Conservation (phyloP, 2,888 invertebrate species). For the Callinectes sapidus region DNA sequence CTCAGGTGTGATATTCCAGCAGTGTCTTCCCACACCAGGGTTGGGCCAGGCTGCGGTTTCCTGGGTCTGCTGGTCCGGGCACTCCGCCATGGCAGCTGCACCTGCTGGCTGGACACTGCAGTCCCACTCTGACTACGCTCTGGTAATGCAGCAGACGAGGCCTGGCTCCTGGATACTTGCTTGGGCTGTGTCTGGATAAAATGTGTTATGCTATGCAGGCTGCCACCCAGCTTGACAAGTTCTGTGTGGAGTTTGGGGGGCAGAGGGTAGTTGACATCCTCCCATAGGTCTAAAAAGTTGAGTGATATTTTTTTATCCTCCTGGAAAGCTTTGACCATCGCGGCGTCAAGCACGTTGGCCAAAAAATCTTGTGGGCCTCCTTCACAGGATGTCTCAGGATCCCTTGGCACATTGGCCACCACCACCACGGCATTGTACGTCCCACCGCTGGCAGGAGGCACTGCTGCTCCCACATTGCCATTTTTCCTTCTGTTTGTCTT, state of each 20-base stretch:
- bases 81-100: constrained; percentile 41
- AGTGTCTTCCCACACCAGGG: constrained; percentile 68
- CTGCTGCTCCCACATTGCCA: not conserved
- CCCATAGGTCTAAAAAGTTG: constrained; percentile 37
- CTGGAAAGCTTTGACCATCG: constrained; percentile 62
- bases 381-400: not conserved
- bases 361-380: constrained; percentile 48
- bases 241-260: constrained; percentile 37
- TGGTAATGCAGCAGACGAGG: not conserved
- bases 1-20: constrained; percentile 57
- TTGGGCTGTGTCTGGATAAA: constrained; percentile 49
- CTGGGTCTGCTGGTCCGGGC: constrained; percentile 43
- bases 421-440: constrained; percentile 67
- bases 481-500: constrained; percentile 42
- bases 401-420: constrained; percentile 61
- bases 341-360: constrained; percentile 47
- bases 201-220: constrained; percentile 52
- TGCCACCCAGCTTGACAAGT: constrained; percentile 61
- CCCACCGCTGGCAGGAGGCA: constrained; percentile 36
- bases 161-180: not conserved
- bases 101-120: not conserved
- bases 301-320: constrained; percentile 65
- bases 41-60: constrained; percentile 67
- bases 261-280: not conserved
- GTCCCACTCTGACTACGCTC: not conserved